A percentile compares a stretch with the other conserved stretches of the same genome.
Evolutionary conservation across 2,113 vertebrate species (phyloP).

Genomic region (Leptobrachium ailaonicum): DNA sequence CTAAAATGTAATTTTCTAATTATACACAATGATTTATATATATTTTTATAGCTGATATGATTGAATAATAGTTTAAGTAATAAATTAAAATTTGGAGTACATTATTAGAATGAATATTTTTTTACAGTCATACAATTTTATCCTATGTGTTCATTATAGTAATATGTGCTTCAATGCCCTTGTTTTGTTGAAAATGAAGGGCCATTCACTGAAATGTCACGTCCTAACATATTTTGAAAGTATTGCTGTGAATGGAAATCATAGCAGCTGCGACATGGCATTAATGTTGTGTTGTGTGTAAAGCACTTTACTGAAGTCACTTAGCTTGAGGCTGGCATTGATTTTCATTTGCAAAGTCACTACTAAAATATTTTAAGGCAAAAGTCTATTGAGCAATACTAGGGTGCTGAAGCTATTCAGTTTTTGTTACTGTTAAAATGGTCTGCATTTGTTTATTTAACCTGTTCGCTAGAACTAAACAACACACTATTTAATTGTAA

Average conservation of each 20-base stretch:
- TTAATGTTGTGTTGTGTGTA: slow-evolving; percentile 44
- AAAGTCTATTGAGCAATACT: slow-evolving; percentile 30
- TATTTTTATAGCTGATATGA: too few species aligned
- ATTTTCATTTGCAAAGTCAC: slow-evolving; percentile 48
- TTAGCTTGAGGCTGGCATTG: slow-evolving; percentile 43
- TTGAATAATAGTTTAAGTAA: too few species aligned
- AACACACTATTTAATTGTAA: too few species aligned
- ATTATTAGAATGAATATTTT: too few species aligned
- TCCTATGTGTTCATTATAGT: not conserved
- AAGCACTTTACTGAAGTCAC: slow-evolving; percentile 40
- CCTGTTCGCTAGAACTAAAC: not conserved
- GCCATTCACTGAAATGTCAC: slow-evolving; percentile 35
- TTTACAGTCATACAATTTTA: too few species aligned
- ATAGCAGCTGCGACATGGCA: slow-evolving; percentile 40
- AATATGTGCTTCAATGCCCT: not conserved
- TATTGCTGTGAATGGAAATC: slow-evolving; percentile 47
- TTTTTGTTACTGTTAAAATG: slow-evolving; percentile 5
- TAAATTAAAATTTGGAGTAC: too few species aligned
- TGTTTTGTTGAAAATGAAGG: slow-evolving; percentile 4
- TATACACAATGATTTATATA: too few species aligned
- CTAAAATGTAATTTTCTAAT: too few species aligned
- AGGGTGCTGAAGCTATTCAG: slow-evolving; percentile 18
- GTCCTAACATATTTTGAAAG: slow-evolving; percentile 33
- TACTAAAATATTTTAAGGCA: slow-evolving; percentile 34
- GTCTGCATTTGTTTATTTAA: slow-evolving; percentile 13